These are phyloP conservation scores for Apodemus sylvaticus DNA, from an alignment of 2,113 vertebrate genomes.

Conservation along the genomic window DNA sequence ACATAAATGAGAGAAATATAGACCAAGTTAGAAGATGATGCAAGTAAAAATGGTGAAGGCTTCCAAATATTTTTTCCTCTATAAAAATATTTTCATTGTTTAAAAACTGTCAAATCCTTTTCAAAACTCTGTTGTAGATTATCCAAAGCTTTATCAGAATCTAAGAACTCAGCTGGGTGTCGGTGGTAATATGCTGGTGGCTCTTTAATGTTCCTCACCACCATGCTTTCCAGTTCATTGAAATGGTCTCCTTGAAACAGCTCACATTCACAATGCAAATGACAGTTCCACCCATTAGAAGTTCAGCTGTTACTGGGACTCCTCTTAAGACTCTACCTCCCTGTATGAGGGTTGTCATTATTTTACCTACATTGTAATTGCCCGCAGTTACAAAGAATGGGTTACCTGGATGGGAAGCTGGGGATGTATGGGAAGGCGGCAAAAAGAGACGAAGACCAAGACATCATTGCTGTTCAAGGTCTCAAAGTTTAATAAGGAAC, in stretches of 20 bases:
- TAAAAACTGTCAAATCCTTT: not conserved
- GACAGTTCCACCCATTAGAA: not conserved
- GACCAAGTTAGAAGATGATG: not conserved
- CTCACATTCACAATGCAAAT: not conserved
- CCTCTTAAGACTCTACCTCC: not conserved
- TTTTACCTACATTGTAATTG: not conserved
- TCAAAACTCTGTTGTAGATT: slow-evolving; percentile 1
- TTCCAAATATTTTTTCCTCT: not conserved
- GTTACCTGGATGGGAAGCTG: too few species aligned
- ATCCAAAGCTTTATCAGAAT: not conserved
- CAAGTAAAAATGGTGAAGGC: not conserved
- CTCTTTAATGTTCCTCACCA: not conserved
- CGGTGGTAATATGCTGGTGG: not conserved
- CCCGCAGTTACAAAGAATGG: too few species aligned
- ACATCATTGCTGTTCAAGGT: too few species aligned
- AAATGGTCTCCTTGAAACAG: not conserved
- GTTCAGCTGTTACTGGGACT: rapidly evolving
- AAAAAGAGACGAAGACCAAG: too few species aligned
- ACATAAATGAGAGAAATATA: not conserved
- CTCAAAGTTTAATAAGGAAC: too few species aligned
- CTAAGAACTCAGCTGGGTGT: not conserved
- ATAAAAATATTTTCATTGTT: not conserved
- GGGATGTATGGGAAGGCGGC: too few species aligned
- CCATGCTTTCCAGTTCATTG: not conserved
- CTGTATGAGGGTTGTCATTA: not conserved